Evolutionary conservation across 2,888 invertebrate genomes (phyloP).

Genomic region (Conomelus anceps): DNA sequence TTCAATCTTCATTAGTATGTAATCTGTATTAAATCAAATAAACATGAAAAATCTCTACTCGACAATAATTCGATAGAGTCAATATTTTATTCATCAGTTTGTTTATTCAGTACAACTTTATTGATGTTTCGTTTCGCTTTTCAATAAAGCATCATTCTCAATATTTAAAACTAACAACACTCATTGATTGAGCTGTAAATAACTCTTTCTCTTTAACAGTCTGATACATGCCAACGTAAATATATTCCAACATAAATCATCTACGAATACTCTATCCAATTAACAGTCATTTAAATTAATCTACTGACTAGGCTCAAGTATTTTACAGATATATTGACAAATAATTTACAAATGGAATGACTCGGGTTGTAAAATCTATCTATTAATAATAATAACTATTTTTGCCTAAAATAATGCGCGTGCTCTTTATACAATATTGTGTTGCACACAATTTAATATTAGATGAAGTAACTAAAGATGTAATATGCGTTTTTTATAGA

Average conservation of each 20-base stretch:
- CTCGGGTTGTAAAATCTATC: background rate
- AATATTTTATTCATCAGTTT: background rate
- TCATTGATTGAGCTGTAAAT: background rate
- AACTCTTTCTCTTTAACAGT: background rate
- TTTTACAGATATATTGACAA: background rate
- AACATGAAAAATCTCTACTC: no score
- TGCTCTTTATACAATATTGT: background rate
- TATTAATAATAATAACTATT: background rate
- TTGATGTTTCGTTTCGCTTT: background rate
- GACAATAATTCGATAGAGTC: no score
- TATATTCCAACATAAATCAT: background rate
- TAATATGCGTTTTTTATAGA: background rate
- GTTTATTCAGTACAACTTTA: background rate
- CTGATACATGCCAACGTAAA: background rate
- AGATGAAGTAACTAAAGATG: background rate
- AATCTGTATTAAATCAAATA: background rate
- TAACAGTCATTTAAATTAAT: background rate
- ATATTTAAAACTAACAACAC: background rate
- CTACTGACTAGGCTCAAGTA: background rate
- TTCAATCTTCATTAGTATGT: background rate
- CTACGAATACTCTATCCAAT: background rate
- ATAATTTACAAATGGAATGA: background rate
- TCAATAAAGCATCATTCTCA: background rate
- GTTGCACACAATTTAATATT: background rate
- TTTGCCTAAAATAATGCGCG: background rate